Evolutionary conservation across 2,888 invertebrate genomes (phyloP).

Genomic region (Epirrita christyi): DNA sequence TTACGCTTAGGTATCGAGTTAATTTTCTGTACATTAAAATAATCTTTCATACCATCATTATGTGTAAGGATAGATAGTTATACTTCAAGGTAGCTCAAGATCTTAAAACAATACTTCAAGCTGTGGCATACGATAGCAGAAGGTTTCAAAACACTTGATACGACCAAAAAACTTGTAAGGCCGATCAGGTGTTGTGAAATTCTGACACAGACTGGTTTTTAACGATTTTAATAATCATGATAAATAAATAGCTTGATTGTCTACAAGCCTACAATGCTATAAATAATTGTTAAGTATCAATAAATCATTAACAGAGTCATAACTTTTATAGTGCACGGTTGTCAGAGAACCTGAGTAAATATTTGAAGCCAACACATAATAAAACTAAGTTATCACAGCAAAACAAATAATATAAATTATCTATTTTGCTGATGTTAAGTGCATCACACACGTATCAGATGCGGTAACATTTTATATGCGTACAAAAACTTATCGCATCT

Average conservation of each 20-base stretch:
- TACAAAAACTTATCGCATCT: too few species aligned
- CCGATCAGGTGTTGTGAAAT: constrained; percentile 23
- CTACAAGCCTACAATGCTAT: not conserved
- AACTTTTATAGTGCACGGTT: too few species aligned
- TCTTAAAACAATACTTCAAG: constrained; percentile 1
- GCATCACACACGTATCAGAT: too few species aligned
- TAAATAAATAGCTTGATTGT: not conserved
- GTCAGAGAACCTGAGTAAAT: too few species aligned
- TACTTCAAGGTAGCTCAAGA: not conserved
- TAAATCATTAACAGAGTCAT: not conserved
- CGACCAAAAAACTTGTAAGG: constrained; percentile 13
- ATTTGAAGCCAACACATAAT: too few species aligned
- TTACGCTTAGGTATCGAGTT: too few species aligned
- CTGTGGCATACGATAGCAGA: not conserved
- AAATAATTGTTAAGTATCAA: not conserved
- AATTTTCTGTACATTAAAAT: too few species aligned
- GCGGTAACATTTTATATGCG: too few species aligned
- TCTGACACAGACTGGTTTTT: not conserved
- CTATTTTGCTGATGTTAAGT: too few species aligned
- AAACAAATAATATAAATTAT: too few species aligned
- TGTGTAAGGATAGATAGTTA: not conserved
- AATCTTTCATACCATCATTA: too few species aligned
- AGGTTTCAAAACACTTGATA: constrained; percentile 11
- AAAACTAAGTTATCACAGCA: too few species aligned
- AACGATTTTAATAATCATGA: not conserved